Evolutionary conservation across 2,797 vertebrate genomes (phyloP).

Genomic region (Urosaurus nigricauda): DNA sequence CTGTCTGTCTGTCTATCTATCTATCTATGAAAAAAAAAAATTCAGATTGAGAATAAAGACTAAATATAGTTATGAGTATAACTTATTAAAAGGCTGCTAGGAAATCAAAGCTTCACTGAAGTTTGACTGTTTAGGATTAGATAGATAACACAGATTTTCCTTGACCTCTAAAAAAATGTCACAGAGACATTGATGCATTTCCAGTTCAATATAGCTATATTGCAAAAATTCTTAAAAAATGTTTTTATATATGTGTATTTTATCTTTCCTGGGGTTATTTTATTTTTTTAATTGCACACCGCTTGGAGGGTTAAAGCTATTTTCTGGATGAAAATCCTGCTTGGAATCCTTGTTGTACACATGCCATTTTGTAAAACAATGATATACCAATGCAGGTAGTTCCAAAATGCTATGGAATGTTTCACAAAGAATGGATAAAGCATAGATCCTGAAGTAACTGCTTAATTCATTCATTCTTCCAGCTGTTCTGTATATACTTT

Average conservation of each 20-base stretch:
- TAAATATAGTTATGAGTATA: background rate
- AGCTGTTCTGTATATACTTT: background rate
- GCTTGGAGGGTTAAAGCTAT: background rate
- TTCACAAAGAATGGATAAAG: slow-evolving; percentile 69
- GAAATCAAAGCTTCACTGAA: background rate
- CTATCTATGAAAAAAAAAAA: too few relatives aligned
- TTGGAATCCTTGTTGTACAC: background rate
- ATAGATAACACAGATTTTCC: slow-evolving; percentile 32
- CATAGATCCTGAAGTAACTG: slow-evolving; percentile 72
- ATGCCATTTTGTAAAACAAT: background rate
- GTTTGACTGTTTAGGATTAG: background rate
- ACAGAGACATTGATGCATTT: slow-evolving; percentile 56
- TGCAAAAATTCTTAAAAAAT: slow-evolving; percentile 65
- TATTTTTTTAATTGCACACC: background rate
- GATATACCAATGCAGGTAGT: background rate
- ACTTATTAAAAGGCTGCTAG: background rate
- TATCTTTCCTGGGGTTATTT: background rate
- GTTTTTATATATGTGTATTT: slow-evolving; percentile 49
- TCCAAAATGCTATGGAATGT: background rate
- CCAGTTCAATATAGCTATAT: slow-evolving; percentile 65
- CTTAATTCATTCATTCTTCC: slow-evolving; percentile 10
- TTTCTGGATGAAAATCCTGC: background rate
- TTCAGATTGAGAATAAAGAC: background rate
- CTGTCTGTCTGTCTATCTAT: too few relatives aligned
- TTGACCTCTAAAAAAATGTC: slow-evolving; percentile 48